Evolutionary conservation across 2,797 vertebrate genomes (phyloP).

Genomic region (Mormyrops attenuatus): DNA sequence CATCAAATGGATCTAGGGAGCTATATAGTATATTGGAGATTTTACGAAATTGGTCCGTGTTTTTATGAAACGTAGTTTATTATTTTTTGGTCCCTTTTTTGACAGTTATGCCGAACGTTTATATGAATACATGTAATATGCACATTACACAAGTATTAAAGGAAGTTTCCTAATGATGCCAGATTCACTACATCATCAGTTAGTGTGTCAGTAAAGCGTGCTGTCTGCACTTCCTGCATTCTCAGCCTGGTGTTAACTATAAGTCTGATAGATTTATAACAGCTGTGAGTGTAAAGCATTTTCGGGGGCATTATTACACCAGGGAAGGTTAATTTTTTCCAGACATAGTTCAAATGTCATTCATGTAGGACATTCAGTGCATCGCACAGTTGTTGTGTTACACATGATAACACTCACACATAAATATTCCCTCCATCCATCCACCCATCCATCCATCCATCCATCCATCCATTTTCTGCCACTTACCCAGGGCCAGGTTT

Average conservation of each 20-base stretch:
- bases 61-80: neutral
- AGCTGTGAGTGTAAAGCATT: neutral
- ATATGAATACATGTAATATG: neutral
- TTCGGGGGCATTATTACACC: neutral
- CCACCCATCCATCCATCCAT: neutral
- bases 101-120: neutral
- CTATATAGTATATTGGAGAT: neutral
- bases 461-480: neutral
- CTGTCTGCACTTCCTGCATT: neutral
- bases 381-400: neutral
- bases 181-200: neutral
- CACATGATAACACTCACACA: neutral
- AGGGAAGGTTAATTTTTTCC: constrained; percentile 2
- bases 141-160: neutral
- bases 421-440: neutral
- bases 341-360: neutral
- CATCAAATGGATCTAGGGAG: neutral
- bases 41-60: neutral
- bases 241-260: neutral
- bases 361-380: neutral
- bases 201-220: neutral
- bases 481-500: neutral
- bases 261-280: neutral
- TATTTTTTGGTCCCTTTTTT: neutral
- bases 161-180: neutral